Evolutionary conservation across 2,113 vertebrate species (phyloP).

Genomic region (Labeo catla): DNA sequence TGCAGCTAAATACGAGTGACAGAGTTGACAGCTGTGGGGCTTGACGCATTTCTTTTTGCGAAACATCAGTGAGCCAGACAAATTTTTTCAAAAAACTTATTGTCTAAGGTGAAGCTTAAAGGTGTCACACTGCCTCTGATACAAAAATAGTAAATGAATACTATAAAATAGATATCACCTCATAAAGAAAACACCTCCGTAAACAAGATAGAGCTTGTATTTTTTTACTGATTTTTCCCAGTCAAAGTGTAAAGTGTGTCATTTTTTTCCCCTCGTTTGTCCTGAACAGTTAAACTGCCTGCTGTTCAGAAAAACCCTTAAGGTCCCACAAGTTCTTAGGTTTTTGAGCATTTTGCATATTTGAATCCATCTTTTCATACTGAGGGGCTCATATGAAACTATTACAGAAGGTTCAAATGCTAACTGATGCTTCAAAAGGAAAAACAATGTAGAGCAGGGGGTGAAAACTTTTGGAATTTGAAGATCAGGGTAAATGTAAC

Average conservation of each 20-base stretch:
- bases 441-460: no score
- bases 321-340: no score
- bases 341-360: no score
- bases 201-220: not conserved
- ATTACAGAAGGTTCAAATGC: no score
- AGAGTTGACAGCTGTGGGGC: conserved; percentile 17
- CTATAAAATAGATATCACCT: not conserved
- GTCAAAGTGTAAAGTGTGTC: not conserved
- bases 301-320: no score
- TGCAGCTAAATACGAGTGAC: conserved; percentile 24
- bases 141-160: not conserved
- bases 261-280: no score
- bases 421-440: no score
- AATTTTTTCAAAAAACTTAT: not conserved
- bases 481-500: no score
- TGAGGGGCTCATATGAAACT: no score
- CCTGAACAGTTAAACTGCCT: no score
- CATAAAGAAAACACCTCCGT: not conserved
- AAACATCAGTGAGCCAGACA: conserved; percentile 29
- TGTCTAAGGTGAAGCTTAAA: conserved; percentile 5
- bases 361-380: no score
- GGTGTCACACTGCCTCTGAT: not conserved
- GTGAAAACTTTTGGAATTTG: no score
- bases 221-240: not conserved
- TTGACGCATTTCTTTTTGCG: conserved; percentile 21